Evolutionary conservation across 2,113 vertebrate species (phyloP), one percentile per base, ranked within the genome.

Genomic region (Pollachius pollachius): DNA sequence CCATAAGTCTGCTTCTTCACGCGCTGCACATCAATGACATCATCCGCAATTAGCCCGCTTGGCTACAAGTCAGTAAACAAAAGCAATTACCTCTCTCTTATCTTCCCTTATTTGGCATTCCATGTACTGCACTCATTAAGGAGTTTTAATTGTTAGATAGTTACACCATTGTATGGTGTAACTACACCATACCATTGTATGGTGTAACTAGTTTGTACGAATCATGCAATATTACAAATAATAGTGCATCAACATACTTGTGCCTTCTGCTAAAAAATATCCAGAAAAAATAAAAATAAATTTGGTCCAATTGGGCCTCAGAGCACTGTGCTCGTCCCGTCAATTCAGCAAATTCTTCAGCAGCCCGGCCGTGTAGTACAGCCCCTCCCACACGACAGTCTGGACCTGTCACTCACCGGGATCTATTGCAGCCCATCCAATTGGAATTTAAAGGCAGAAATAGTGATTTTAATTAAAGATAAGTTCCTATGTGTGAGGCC

Each of bases 401-500:
- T 16, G 54, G 54, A 5, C 15, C 54, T 57, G 15, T n/a, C 54
- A 57, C n/a, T 57, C 54, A 17, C 54, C 54, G 5, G 54, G 54
- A 57, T 57, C 54, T n/a, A 57, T 57, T 57, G 54, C n/a, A n/a
- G 54, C 54, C 16, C 17, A 15, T 23, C 58, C 80, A 73, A 30
- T 68, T 48, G 74, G 91, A 89, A 80, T 82, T 87, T 89, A 65
- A 81, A 85, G 84, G 89, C 93, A 89, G 90, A 88, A 89, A 89
- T 93, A 94, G 94, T 96, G 95, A 97, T 98, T 99, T 96, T 98
- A 99, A 99, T 99, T 98, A 99, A 96, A 97, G 97, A 98, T 97
- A 97, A 97, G 95, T 96, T 94, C 94, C 94, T 92, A 88, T 85
- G 87, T 85, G 88, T 90, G 92, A 84, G 88, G 92, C 94, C 92